phyloP scores from a whole-genome alignment of 2,113 vertebrate genomes.

The Poeciliopsis prolifica region DNA sequence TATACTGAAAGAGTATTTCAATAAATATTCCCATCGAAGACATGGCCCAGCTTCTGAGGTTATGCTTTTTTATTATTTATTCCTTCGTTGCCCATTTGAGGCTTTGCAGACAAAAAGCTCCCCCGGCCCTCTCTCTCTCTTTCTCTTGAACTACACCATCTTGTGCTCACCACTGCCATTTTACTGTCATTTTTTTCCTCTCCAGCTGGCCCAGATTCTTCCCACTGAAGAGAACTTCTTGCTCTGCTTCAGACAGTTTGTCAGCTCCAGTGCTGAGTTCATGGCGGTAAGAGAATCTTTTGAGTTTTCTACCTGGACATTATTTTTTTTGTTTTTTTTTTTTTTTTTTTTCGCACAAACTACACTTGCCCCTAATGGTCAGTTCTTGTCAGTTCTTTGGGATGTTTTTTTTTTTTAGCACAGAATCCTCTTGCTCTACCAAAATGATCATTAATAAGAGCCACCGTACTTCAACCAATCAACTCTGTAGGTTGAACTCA shows the following conservation, averaged over 20 bases:
- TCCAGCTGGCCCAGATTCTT: conserved; percentile 96
- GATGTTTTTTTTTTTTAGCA: not conserved
- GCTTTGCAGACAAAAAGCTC: conserved; percentile 46
- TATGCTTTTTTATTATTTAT: conserved; percentile 61
- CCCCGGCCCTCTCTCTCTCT: not conserved
- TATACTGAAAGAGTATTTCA: conserved; percentile 8
- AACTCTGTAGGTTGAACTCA: conserved; percentile 7
- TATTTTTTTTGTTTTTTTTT: not conserved
- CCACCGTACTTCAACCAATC: conserved; percentile 7
- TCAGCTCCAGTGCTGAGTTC: conserved; percentile 94
- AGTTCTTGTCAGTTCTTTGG: conserved; percentile 24
- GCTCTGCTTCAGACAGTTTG: conserved; percentile 95
- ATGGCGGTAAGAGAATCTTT: conserved; percentile 88
- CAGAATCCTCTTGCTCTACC: conserved; percentile 10
- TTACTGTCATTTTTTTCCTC: conserved; percentile 43
- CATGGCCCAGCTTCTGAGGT: conserved; percentile 35
- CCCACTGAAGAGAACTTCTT: conserved; percentile 98
- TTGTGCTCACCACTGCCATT: conserved; percentile 51
- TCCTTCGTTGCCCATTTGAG: conserved; percentile 41
- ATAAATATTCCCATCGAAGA: conserved; percentile 14
- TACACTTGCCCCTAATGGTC: not conserved
- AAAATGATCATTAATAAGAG: conserved; percentile 13
- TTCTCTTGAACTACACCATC: conserved; percentile 29
- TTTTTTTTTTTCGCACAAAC: not conserved
- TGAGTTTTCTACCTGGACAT: not conserved